Evolutionary conservation across 2,797 vertebrate species (phyloP), one percentile per base, ranked within the genome.

Genomic region (Melanitta fusca): DNA sequence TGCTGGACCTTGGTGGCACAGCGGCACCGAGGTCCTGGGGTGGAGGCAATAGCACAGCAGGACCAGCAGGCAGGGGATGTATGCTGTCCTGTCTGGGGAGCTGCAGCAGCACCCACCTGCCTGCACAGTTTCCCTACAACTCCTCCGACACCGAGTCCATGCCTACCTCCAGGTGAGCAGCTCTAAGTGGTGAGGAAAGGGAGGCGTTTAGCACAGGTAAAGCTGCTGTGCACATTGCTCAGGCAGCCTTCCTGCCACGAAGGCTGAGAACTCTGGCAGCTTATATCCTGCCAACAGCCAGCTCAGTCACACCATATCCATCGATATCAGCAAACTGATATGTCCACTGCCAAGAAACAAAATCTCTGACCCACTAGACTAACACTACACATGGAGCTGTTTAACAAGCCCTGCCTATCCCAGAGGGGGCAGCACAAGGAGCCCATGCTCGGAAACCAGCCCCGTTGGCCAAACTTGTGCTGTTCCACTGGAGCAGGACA

Each of bases 61-160:
- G 47, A 49, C 13, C 47, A 25, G 22, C 22, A 24, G 47, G 22
- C 22, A 24, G 47, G 8, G n/a, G 73, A 32, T 8, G 4, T 0
- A 0, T 1, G 0, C 15, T 13, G 4, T 39, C 21, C 70, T 54
- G 51, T 85, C 58, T n/a, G 69, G 0, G 8, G 24, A 49, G 36
- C 32, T 43, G 4, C 1, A 0, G 28, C 69, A 72, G 75, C 68
- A 32, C 6, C 87, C 71, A 20, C 79, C 58, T 2, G 53, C 30
- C 77, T 22, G 74, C 51, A 5, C 2, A 0, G 30, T 0, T 58
- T 20, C 73, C 60, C 64, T 77, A 51, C 70, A 11, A 0, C 54
- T 77, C n/a, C 34, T 61, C 71, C 4, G 24, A 38, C 91, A 47
- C 7, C 0, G 27, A 17, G 4, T 0, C 53, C 49, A 22, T 70